Percentiles rank a stretch among this genome's conserved stretches.
Evolutionary conservation across 1,140 invertebrate species (phyloP).

Genomic region (Brachystomella parvula): DNA sequence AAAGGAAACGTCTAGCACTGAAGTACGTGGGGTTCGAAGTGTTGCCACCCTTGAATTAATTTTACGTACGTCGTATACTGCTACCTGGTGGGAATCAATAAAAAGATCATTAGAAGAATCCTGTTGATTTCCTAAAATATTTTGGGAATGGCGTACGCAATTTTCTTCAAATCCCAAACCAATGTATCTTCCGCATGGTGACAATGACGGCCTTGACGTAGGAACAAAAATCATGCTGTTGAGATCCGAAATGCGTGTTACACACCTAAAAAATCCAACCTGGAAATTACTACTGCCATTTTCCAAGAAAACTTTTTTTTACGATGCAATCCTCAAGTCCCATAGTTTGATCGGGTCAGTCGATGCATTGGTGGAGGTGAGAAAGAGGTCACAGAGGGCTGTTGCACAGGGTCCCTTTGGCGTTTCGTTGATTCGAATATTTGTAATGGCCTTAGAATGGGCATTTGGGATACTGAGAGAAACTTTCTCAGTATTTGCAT

Average conservation of each 20-base stretch:
- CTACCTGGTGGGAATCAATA: constrained; percentile 19
- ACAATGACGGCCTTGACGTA: constrained; percentile 21
- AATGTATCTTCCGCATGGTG: constrained; percentile 34
- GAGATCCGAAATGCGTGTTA: constrained; percentile 25
- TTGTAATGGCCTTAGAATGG: constrained; percentile 22
- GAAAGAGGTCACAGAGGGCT: constrained; percentile 21
- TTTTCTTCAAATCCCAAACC: constrained; percentile 31
- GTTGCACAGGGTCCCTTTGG: constrained; percentile 16
- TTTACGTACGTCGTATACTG: constrained; percentile 31
- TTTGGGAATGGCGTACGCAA: constrained; percentile 14
- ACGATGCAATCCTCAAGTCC: constrained; percentile 31
- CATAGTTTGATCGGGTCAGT: constrained; percentile 31
- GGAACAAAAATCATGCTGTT: constrained; percentile 14
- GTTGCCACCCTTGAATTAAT: constrained; percentile 18
- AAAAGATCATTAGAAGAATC: neutral
- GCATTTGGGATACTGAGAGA: constrained; percentile 15
- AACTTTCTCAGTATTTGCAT: constrained; percentile 26
- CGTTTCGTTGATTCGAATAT: constrained; percentile 33
- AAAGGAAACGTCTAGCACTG: constrained; percentile 28
- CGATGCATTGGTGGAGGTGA: constrained; percentile 21
- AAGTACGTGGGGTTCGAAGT: constrained; percentile 4
- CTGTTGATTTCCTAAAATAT: neutral
- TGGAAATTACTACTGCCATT: neutral
- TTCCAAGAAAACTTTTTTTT: neutral
- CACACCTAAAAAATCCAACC: constrained; percentile 20